Conservation (phyloP, 2,888 invertebrate genomes). For the Trissonchulus latispiculum region DNA sequence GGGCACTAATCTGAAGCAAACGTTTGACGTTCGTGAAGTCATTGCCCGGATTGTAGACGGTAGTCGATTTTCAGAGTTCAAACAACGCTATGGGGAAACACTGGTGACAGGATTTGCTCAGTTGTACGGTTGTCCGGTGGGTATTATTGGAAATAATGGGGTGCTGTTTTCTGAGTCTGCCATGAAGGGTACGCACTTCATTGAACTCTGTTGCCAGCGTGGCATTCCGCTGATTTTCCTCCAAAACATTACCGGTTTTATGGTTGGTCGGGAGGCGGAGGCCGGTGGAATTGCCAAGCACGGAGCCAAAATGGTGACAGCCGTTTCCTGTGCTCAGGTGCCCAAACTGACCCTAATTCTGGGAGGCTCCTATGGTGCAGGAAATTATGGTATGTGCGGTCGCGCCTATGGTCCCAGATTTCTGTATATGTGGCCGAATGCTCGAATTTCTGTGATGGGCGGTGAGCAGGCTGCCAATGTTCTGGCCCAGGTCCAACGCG, state of each 20-base stretch:
- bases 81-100: slow-evolving; percentile 80
- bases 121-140: slow-evolving; percentile 82
- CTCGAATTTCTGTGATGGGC: slow-evolving; percentile 95
- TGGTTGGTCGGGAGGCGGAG: slow-evolving; percentile 94
- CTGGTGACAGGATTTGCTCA: slow-evolving; percentile 86
- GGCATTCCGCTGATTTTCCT: slow-evolving; percentile 88
- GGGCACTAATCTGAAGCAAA: slow-evolving; percentile 76
- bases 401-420: slow-evolving; percentile 71
- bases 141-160: slow-evolving; percentile 92
- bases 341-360: slow-evolving; percentile 94
- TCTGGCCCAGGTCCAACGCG: slow-evolving; percentile 71
- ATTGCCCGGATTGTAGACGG: slow-evolving; percentile 81
- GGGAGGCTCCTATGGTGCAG: slow-evolving; percentile 94
- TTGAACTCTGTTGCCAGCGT: slow-evolving; percentile 87
- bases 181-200: slow-evolving; percentile 92
- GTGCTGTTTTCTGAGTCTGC: slow-evolving; percentile 92
- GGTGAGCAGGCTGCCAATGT: slow-evolving; percentile 66
- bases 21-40: slow-evolving; percentile 80
- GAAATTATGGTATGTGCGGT: slow-evolving; percentile 81
- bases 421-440: slow-evolving; percentile 96
- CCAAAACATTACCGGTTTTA: slow-evolving; percentile 95
- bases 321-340: slow-evolving; percentile 91
- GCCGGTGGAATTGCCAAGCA: slow-evolving; percentile 96
- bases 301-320: slow-evolving; percentile 98
- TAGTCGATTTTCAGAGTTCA: slow-evolving; percentile 90